Conservation (phyloP, 1,140 invertebrate species). For the Drosophila trapezifrons region DNA sequence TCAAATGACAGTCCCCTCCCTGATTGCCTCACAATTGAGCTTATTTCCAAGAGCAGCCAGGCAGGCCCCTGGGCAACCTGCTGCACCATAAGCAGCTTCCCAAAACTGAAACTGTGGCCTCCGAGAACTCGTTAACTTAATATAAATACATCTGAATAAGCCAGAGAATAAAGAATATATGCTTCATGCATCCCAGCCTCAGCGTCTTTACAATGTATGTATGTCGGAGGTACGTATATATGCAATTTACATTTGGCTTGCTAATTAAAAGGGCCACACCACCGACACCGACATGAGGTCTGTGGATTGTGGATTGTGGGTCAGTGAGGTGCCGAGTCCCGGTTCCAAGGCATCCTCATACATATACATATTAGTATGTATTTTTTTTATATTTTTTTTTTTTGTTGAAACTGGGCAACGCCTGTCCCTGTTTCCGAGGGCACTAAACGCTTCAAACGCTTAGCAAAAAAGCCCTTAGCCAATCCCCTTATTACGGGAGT, state of each 20-base stretch:
- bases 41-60: too few species aligned
- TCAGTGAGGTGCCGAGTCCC: slow-evolving; percentile 2
- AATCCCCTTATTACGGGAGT: neutral
- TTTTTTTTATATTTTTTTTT: neutral
- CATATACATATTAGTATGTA: neutral
- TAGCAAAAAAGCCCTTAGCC: slow-evolving; percentile 16
- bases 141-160: slow-evolving; percentile 10
- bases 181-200: slow-evolving; percentile 4
- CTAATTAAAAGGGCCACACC: slow-evolving; percentile 43
- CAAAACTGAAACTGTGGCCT: neutral
- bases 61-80: too few species aligned
- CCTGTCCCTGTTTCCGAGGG: slow-evolving; percentile 42
- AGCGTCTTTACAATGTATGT: slow-evolving; percentile 7
- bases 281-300: neutral
- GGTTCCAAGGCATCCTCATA: slow-evolving; percentile 4
- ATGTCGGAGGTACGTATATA: too few species aligned
- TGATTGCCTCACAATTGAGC: too few species aligned
- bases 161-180: slow-evolving; percentile 1
- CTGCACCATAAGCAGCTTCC: too few species aligned
- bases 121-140: slow-evolving; percentile 5
- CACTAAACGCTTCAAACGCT: slow-evolving; percentile 64
- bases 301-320: slow-evolving; percentile 11
- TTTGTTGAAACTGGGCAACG: slow-evolving; percentile 5
- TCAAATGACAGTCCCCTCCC: neutral
- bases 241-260: slow-evolving; percentile 35